Conservation (phyloP, 2,113 vertebrate genomes). For the Pogonocichla stellata region DNA sequence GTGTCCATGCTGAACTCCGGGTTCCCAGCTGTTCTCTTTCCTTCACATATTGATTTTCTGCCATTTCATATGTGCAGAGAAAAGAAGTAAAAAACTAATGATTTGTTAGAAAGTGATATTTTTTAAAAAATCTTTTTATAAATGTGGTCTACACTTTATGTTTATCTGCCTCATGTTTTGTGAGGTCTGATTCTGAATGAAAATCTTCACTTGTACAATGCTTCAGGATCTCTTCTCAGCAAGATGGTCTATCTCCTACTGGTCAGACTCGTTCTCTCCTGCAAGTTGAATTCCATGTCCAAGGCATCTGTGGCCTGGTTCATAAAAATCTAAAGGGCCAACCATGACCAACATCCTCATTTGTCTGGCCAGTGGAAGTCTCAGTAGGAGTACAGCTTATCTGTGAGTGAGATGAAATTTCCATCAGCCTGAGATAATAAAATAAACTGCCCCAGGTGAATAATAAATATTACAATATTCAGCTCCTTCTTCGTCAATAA, state of each 20-base stretch:
- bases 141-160: not conserved
- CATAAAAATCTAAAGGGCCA: not conserved
- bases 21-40: not conserved
- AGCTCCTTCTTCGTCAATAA: not conserved
- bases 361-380: not conserved
- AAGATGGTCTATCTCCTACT: not conserved
- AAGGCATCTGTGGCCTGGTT: not conserved
- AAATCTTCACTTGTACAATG: not conserved
- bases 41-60: not conserved
- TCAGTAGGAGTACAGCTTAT: not conserved
- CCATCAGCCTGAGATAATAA: not conserved
- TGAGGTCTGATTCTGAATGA: not conserved
- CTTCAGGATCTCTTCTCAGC: not conserved
- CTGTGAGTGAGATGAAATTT: not conserved
- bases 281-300: not conserved
- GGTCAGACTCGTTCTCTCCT: not conserved
- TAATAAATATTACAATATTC: not conserved
- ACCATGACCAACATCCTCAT: not conserved
- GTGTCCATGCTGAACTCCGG: not conserved
- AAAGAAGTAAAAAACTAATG: not conserved
- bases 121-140: not conserved
- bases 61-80: not conserved
- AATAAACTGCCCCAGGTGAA: not conserved
- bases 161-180: not conserved
- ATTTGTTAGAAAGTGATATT: not conserved